Percentiles rank a stretch among this genome's conserved stretches.
These are phyloP conservation scores for Macrosiphum euphorbiae DNA, from an alignment of 2,888 invertebrate genomes.

Conservation along the genomic window DNA sequence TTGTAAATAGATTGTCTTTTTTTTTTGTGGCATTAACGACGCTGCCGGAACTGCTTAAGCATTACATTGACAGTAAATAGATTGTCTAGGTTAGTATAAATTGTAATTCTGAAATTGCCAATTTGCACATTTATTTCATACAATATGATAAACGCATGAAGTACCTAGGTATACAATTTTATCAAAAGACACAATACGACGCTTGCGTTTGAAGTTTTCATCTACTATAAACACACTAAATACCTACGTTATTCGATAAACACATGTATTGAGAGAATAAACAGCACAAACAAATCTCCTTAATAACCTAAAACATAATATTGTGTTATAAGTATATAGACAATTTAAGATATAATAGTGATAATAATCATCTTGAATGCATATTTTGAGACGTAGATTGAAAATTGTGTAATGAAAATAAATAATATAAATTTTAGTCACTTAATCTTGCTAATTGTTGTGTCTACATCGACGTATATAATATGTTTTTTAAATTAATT, in stretches of 20 bases:
- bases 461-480: not conserved
- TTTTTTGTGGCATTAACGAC: too few species aligned
- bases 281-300: not conserved
- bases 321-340: not conserved
- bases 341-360: not conserved
- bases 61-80: not conserved
- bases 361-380: not conserved
- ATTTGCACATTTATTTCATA: not conserved
- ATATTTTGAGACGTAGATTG: not conserved
- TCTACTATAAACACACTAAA: not conserved
- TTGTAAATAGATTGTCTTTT: not conserved
- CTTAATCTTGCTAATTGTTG: not conserved
- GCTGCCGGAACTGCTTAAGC: too few species aligned
- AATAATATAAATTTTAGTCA: not conserved
- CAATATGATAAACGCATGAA: not conserved
- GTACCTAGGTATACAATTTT: not conserved
- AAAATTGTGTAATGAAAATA: not conserved
- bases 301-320: not conserved
- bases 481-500: not conserved
- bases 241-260: not conserved
- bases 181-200: not conserved
- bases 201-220: not conserved
- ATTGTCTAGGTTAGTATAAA: not conserved
- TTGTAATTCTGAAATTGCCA: not conserved
- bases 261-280: not conserved